Base-by-base conservation (phyloP, 2,888 invertebrate genomes). In the Mesodorylaimus sp. region DNA sequence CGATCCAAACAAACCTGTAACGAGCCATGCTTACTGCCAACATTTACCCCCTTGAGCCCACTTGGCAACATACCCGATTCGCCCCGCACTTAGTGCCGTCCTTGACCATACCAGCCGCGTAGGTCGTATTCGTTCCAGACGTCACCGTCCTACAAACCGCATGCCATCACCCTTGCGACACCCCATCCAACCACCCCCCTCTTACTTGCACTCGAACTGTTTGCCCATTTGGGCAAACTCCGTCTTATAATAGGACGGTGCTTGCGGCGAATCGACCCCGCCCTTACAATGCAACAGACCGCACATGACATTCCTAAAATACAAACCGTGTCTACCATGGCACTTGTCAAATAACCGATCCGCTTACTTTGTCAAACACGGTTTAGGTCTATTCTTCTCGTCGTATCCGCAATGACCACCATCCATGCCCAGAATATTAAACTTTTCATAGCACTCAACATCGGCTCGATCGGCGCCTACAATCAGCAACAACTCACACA, bases 161-260 rank as follows among this genome's bases (percentile, higher is more conserved):
- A n/a, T n/a, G n/a, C n/a, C n/a, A n/a, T n/a, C n/a, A n/a, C n/a
- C n/a, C n/a, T n/a, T n/a, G n/a, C n/a, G n/a, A n/a, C n/a, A n/a
- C n/a, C n/a, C n/a, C n/a, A n/a, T n/a, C 16, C 16, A 52, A 21
- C 37, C 42, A 47, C 39, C 19, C 27, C n/a, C 26, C 19, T 64
- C 70, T 79, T 70, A 89, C 89, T 91, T 93, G 88, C 91, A 93
- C 70, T 89, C 87, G 65, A 82, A 87, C 68, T 89, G 87, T 53
- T 77, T 75, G 41, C 85, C 83, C 64, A 83, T 83, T 65, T 83
- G 83, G 53, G 83, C 82, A 66, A 91, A 83, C 56, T 84, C 82
- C 21, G 89, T 91, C 60, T 81, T 77, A 5, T 86, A 82, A 68
- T 81, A 85, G 56, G 80, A 79, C 32, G 77, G 74, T 54, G 81